phyloP scores from a whole-genome alignment of 1,140 invertebrate genomes.

The Drosophila yakuba region DNA sequence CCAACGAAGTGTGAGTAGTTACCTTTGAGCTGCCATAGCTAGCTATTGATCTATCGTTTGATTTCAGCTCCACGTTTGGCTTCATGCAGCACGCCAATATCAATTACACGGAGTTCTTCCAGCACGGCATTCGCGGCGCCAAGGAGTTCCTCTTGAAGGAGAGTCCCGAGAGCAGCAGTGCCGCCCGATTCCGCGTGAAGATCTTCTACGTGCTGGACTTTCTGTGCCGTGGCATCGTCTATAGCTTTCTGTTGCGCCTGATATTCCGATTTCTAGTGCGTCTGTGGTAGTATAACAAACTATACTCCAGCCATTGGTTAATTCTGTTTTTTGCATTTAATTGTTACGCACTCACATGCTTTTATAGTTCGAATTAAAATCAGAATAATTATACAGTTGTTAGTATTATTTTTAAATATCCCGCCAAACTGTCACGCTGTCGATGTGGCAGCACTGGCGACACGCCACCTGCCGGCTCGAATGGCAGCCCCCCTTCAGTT shows the following conservation, averaged over 20 bases:
- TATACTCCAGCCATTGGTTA: conserved; percentile 9
- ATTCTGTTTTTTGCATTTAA: not conserved
- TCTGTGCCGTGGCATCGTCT: conserved; percentile 51
- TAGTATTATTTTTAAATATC: not conserved
- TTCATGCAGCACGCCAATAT: conserved; percentile 84
- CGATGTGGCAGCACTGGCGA: not conserved
- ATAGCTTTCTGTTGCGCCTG: conserved; percentile 50
- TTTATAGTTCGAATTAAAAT: not conserved
- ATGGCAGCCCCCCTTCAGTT: not conserved
- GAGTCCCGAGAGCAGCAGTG: conserved; percentile 84
- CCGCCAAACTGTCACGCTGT: not conserved
- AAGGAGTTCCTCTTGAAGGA: conserved; percentile 87
- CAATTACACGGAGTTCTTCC: conserved; percentile 85
- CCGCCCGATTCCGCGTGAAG: conserved; percentile 57
- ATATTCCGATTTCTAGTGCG: conserved; percentile 38
- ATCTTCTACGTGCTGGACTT: conserved; percentile 66
- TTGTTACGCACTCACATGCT: not conserved
- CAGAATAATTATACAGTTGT: not conserved
- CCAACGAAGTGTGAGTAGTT: conserved; percentile 86
- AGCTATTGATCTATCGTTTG: too few species aligned
- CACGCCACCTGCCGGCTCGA: not conserved
- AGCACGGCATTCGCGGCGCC: conserved; percentile 86
- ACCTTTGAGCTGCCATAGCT: not conserved
- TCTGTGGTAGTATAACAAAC: conserved; percentile 11
- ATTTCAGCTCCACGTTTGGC: conserved; percentile 48